These are phyloP conservation scores for Chlorocebus sabaeus DNA, from an alignment of 2,113 vertebrate species.

Conservation along the genomic window DNA sequence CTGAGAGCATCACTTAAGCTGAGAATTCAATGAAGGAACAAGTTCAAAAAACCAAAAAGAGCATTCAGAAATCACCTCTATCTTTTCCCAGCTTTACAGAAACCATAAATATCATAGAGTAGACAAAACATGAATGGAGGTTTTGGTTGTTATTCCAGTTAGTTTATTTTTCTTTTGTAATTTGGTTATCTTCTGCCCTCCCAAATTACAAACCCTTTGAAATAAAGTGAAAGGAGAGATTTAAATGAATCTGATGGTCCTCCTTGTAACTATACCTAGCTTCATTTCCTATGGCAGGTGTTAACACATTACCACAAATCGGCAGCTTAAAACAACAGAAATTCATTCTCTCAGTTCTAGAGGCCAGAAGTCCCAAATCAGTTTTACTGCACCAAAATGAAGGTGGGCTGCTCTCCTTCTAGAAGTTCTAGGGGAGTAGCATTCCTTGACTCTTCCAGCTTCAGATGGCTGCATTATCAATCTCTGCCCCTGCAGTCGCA, in stretches of 20 bases:
- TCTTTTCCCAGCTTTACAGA: not conserved
- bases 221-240: constrained; percentile 10
- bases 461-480: not conserved
- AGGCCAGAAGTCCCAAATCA: not conserved
- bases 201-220: not conserved
- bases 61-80: not conserved
- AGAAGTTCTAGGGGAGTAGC: accelerated
- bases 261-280: not conserved
- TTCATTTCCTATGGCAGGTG: not conserved
- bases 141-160: not conserved
- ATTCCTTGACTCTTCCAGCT: not conserved
- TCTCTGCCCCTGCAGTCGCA: not conserved
- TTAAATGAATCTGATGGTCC: not conserved
- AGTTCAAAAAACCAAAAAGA: not conserved
- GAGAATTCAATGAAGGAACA: not conserved
- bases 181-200: not conserved
- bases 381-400: not conserved
- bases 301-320: constrained; percentile 5
- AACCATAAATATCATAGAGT: not conserved
- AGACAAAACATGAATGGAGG: not conserved
- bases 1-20: not conserved
- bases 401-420: not conserved
- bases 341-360: not conserved
- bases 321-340: not conserved
- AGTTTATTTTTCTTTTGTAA: not conserved